Conservation (phyloP, 2,888 invertebrate genomes). For the Drosophila longiperda region DNA sequence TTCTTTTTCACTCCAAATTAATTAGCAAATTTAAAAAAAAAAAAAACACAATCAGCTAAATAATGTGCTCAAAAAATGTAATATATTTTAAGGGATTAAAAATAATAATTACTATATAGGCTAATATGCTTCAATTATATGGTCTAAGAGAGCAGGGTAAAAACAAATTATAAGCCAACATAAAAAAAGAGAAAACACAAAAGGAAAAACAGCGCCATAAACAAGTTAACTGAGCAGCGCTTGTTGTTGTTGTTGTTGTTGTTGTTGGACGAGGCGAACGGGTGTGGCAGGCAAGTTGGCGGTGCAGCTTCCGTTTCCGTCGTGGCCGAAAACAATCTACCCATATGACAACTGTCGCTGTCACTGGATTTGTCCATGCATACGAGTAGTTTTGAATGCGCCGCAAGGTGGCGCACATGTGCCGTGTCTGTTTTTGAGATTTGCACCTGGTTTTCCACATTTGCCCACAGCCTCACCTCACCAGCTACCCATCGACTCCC, state of each 20-base stretch:
- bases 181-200: slow-evolving; percentile 65
- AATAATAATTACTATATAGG: background rate
- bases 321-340: slow-evolving; percentile 70
- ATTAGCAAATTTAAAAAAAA: background rate
- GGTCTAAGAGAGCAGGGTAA: slow-evolving; percentile 4
- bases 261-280: slow-evolving; percentile 22
- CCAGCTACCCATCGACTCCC: background rate
- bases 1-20: background rate
- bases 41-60: background rate
- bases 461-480: slow-evolving; percentile 22
- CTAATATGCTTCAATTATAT: slow-evolving; percentile 25
- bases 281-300: slow-evolving; percentile 62
- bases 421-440: slow-evolving; percentile 60
- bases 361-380: slow-evolving; percentile 46
- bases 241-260: slow-evolving; percentile 25
- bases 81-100: too few species aligned
- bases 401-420: slow-evolving; percentile 71
- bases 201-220: slow-evolving; percentile 68
- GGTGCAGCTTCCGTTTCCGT: slow-evolving; percentile 75
- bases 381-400: slow-evolving; percentile 56
- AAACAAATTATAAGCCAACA: slow-evolving; percentile 61
- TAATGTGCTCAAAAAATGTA: background rate
- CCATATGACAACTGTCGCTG: slow-evolving; percentile 75
- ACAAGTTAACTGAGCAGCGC: slow-evolving; percentile 69
- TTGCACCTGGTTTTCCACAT: slow-evolving; percentile 51